Evolutionary conservation across 2,113 vertebrate species (phyloP).

Genomic region (Pteronura brasiliensis): DNA sequence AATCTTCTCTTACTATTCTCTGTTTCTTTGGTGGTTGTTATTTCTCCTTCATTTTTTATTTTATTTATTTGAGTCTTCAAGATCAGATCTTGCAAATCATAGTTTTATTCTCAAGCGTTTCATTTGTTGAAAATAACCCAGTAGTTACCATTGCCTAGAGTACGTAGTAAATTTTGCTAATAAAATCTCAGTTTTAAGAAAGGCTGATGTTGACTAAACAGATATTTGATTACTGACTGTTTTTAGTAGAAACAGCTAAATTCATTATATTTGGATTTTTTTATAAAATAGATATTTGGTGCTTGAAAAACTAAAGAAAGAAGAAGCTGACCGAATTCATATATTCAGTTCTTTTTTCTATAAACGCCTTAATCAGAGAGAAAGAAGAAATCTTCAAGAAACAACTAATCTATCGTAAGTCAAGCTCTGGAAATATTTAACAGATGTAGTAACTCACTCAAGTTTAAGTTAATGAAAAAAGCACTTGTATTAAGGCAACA

Average conservation of each 20-base stretch:
- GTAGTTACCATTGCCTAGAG: background rate
- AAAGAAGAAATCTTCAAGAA: constrained; percentile 89
- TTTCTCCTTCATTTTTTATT: background rate
- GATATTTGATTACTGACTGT: background rate
- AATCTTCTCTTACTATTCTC: background rate
- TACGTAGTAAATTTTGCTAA: background rate
- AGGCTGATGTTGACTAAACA: background rate
- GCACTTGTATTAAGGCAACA: background rate
- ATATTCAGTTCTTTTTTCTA: constrained; percentile 99
- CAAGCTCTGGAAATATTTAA: constrained; percentile 28
- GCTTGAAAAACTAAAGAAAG: constrained; percentile 95
- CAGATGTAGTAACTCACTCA: background rate
- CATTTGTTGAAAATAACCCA: background rate
- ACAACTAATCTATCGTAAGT: constrained; percentile 94
- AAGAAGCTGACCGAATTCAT: constrained; percentile 95
- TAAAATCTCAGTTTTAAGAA: background rate
- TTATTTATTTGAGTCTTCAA: background rate
- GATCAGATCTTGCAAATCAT: background rate
- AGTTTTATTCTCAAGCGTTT: background rate
- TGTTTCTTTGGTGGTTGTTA: background rate
- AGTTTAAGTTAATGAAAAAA: background rate
- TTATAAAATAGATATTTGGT: constrained; percentile 91
- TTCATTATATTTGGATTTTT: constrained; percentile 19
- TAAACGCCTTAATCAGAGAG: constrained; percentile 97
- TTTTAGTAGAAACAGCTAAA: background rate